These are phyloP conservation scores for Xenopus petersii DNA, from an alignment of 2,797 vertebrate genomes.

Conservation along the genomic window DNA sequence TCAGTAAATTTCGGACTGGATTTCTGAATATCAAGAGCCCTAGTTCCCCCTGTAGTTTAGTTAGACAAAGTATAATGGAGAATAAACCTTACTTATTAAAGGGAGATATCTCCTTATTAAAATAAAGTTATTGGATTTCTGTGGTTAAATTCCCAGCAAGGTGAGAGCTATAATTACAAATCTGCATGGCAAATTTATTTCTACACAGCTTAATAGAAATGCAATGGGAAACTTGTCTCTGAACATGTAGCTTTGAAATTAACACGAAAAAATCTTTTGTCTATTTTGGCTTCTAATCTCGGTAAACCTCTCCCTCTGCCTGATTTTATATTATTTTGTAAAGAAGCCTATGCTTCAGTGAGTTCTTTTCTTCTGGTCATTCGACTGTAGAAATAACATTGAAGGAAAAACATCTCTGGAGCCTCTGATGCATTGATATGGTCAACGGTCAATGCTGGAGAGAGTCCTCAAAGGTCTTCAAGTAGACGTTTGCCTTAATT, in stretches of 20 bases:
- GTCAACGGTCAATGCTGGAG: conserved; percentile 60
- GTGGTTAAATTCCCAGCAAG: not conserved
- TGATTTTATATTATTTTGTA: conserved; percentile 60
- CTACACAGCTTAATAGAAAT: conserved; percentile 47
- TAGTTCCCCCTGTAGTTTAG: too few relatives aligned
- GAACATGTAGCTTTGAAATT: conserved; percentile 65
- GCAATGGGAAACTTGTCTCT: conserved; percentile 55
- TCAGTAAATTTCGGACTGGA: too few relatives aligned
- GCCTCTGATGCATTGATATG: conserved; percentile 56
- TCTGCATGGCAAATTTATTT: conserved; percentile 70
- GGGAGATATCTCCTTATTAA: too few relatives aligned
- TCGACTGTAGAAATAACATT: conserved; percentile 65
- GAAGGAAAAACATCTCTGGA: conserved; percentile 56
- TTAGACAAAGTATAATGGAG: too few relatives aligned
- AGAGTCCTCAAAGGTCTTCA: conserved; percentile 46
- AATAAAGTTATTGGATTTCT: too few relatives aligned
- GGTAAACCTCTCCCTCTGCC: conserved; percentile 56
- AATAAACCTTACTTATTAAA: too few relatives aligned
- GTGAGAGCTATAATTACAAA: conserved; percentile 67
- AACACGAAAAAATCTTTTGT: conserved; percentile 55
- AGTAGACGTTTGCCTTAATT: conserved; percentile 63
- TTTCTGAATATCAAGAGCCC: too few relatives aligned
- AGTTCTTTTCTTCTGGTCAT: conserved; percentile 64
- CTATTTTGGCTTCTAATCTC: conserved; percentile 48
- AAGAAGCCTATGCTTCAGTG: conserved; percentile 61